Conservation (phyloP, 2,797 vertebrate genomes). For the Neostethus bicornis region DNA sequence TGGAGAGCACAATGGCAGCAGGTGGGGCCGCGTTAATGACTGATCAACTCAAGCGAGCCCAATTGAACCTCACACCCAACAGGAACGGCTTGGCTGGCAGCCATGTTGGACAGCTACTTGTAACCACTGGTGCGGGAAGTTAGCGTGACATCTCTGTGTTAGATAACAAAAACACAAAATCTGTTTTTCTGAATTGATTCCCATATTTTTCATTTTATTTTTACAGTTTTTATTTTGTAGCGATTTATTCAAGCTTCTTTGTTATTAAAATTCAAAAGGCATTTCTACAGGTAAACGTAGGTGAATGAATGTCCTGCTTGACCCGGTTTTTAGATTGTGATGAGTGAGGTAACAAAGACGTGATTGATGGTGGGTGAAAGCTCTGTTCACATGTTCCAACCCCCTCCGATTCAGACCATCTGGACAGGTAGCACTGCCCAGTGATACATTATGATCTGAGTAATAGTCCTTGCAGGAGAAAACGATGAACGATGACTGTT, state of each 20-base stretch:
- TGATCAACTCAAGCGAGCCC: constrained; percentile 43
- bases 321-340: constrained; percentile 2
- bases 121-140: constrained; percentile 18
- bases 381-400: not conserved
- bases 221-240: constrained; percentile 30
- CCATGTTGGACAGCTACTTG: constrained; percentile 27
- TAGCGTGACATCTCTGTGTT: constrained; percentile 9
- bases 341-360: constrained; percentile 22
- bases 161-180: constrained; percentile 6
- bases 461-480: constrained; percentile 6
- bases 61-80: constrained; percentile 21
- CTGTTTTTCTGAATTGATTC: no score
- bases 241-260: no score
- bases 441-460: constrained; percentile 11
- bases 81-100: constrained; percentile 35
- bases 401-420: constrained; percentile 58
- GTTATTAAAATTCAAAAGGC: constrained; percentile 13
- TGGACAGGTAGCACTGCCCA: constrained; percentile 46
- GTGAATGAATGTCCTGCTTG: constrained; percentile 9
- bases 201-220: not conserved
- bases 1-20: constrained; percentile 40
- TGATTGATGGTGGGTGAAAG: constrained; percentile 54
- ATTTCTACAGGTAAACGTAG: constrained; percentile 17
- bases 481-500: not conserved
- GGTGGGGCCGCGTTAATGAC: constrained; percentile 57